A percentile compares a stretch with the other conserved stretches of the same genome.
phyloP scores from a whole-genome alignment of 2,888 invertebrate species.

The Marronus borbonicus region DNA sequence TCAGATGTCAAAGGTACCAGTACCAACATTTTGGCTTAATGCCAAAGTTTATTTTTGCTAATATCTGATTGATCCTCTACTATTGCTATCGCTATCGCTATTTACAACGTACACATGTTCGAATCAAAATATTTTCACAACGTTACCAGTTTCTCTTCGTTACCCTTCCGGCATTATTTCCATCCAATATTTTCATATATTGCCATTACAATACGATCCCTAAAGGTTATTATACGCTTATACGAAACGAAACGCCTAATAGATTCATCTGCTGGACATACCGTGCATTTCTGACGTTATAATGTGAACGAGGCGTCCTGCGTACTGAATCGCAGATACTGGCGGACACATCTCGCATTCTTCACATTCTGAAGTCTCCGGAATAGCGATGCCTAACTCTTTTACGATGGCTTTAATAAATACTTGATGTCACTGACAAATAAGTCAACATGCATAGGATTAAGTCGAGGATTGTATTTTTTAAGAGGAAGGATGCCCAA shows the following conservation, averaged over 20 bases:
- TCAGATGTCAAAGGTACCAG: no score
- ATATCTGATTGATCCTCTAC: no score
- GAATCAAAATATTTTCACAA: no score
- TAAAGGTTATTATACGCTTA: not conserved
- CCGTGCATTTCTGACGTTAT: constrained; percentile 64
- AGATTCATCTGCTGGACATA: constrained; percentile 65
- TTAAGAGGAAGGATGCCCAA: not conserved
- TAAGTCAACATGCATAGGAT: constrained; percentile 58
- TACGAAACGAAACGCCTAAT: constrained; percentile 59
- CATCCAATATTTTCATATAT: not conserved
- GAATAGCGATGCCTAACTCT: constrained; percentile 67
- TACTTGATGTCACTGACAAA: constrained; percentile 70
- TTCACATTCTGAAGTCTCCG: constrained; percentile 66
- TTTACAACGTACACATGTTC: no score
- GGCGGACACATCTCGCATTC: constrained; percentile 64
- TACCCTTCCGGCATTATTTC: not conserved
- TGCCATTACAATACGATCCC: not conserved
- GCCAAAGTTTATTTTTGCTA: no score
- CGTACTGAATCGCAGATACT: constrained; percentile 37
- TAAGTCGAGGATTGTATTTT: constrained; percentile 23
- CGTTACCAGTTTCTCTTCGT: not conserved
- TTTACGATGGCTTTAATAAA: constrained; percentile 69
- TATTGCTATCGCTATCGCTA: no score
- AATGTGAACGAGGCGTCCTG: constrained; percentile 59
- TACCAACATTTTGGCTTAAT: no score